phyloP scores from a whole-genome alignment of 2,113 vertebrate species.

The Muscicapa adusta region DNA sequence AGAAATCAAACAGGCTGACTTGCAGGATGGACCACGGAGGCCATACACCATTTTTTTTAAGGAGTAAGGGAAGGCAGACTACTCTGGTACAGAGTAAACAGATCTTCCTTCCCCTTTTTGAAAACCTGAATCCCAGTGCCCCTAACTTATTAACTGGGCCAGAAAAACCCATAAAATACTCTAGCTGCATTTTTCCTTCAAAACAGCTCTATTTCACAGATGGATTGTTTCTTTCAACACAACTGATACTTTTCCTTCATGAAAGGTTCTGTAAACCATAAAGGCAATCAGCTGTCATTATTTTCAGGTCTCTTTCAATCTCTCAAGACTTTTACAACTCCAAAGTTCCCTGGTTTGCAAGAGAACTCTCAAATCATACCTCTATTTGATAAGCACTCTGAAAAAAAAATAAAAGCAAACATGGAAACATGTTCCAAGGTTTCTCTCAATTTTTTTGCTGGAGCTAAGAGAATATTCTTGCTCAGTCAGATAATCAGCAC shows the following conservation, averaged over 20 bases:
- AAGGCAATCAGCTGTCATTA: neutral
- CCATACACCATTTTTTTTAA: neutral
- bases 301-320: neutral
- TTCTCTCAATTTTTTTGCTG: neutral
- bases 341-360: neutral
- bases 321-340: neutral
- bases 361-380: neutral
- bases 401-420: neutral
- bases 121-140: neutral
- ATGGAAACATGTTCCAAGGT: neutral
- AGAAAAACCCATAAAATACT: neutral
- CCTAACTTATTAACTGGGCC: neutral
- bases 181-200: neutral
- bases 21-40: neutral
- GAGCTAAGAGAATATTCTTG: neutral
- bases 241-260: neutral
- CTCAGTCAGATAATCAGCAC: neutral
- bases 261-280: neutral
- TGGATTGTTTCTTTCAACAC: neutral
- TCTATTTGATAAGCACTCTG: neutral
- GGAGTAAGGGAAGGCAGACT: neutral
- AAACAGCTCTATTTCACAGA: neutral
- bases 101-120: neutral
- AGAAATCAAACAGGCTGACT: neutral
- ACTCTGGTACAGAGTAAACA: neutral